phyloP scores from a whole-genome alignment of 2,113 vertebrate species.

The Xerus inauris region DNA sequence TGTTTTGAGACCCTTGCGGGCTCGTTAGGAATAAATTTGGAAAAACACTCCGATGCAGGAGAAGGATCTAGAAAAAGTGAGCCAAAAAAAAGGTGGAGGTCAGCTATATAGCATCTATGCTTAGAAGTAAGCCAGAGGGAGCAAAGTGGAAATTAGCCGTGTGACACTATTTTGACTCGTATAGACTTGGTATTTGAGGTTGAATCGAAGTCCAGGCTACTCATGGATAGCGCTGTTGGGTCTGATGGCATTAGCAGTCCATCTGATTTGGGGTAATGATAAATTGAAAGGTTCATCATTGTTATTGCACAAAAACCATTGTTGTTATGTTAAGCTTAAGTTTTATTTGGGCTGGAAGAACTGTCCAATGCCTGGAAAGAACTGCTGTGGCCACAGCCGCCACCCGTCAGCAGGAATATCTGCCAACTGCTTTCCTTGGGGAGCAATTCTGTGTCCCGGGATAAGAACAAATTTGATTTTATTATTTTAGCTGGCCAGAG shows the following conservation, averaged over 20 bases:
- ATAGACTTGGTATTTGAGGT: neutral
- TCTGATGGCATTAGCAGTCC: neutral
- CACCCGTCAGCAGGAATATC: conserved; percentile 71
- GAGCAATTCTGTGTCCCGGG: conserved; percentile 65
- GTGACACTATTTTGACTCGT: neutral
- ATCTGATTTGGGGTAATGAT: conserved; percentile 11
- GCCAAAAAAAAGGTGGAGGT: neutral
- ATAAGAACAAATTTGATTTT: conserved; percentile 77
- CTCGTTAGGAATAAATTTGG: neutral
- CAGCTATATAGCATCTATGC: neutral
- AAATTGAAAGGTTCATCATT: conserved; percentile 43
- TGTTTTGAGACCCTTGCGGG: neutral
- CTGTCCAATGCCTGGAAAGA: conserved; percentile 67
- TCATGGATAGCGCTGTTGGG: neutral
- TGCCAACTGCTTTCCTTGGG: conserved; percentile 67
- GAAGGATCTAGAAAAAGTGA: conserved; percentile 8
- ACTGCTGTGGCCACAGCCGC: neutral
- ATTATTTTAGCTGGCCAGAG: conserved; percentile 71
- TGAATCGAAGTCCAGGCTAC: neutral
- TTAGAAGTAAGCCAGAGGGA: neutral
- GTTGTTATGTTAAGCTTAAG: conserved; percentile 70
- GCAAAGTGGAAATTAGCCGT: neutral
- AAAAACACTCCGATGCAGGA: neutral
- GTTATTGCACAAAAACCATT: conserved; percentile 34
- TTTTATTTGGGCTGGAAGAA: conserved; percentile 66